Conservation (phyloP, 2,888 invertebrate genomes). For the Spialia ferax region DNA sequence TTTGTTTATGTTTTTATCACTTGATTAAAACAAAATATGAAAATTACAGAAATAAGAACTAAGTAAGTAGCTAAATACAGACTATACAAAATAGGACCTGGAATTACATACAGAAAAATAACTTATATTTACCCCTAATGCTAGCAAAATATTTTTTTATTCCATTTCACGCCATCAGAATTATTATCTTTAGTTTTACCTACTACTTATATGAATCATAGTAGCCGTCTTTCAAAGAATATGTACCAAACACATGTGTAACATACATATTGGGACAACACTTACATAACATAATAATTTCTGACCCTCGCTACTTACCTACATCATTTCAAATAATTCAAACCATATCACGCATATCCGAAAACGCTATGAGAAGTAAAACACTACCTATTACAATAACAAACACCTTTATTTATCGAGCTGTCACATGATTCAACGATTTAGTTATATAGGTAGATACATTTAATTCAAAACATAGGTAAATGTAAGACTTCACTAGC, state of each 20-base stretch:
- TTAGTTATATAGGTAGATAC: no score
- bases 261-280: no score
- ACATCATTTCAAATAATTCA: neutral
- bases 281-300: neutral
- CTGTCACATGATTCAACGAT: neutral
- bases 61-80: neutral
- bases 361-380: neutral
- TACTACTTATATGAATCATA: no score
- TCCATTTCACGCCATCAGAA: neutral
- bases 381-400: neutral
- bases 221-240: neutral
- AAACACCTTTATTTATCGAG: neutral
- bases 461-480: constrained; percentile 6
- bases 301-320: neutral
- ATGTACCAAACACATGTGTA: neutral
- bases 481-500: constrained; percentile 18
- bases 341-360: neutral
- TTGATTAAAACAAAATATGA: neutral
- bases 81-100: neutral
- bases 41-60: neutral
- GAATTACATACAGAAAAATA: neutral
- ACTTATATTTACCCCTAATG: neutral
- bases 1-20: neutral
- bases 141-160: neutral
- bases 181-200: no score